Conservation (phyloP, 2,797 vertebrate genomes). For the Salarias fasciatus region DNA sequence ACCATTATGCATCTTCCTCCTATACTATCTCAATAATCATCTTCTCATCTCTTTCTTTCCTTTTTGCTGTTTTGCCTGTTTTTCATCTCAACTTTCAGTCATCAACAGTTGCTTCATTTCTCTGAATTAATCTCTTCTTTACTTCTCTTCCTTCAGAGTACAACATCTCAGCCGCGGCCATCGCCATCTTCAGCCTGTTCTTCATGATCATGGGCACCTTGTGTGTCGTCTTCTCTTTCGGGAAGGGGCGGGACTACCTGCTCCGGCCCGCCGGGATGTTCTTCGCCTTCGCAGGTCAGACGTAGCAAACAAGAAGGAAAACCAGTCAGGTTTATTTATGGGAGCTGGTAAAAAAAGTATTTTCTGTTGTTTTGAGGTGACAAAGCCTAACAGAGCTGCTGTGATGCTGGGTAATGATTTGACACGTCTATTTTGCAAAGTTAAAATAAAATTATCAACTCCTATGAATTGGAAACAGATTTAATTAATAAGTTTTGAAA, state of each 20-base stretch:
- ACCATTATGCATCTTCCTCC: constrained; percentile 24
- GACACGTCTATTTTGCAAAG: background rate
- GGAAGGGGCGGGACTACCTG: constrained; percentile 90
- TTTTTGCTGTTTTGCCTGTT: background rate
- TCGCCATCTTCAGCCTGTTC: constrained; percentile 91
- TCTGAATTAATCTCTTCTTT: background rate
- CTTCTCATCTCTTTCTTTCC: background rate
- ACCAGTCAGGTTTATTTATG: too few relatives aligned
- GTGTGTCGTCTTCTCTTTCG: constrained; percentile 88
- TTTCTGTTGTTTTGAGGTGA: too few relatives aligned
- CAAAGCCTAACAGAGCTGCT: too few relatives aligned
- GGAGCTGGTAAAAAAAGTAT: background rate
- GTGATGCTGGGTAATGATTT: background rate
- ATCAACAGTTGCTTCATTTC: too few relatives aligned
- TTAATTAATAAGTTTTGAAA: too few relatives aligned
- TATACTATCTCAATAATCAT: background rate
- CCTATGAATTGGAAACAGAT: too few relatives aligned
- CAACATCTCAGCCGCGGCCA: constrained; percentile 96
- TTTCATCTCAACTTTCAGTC: too few relatives aligned
- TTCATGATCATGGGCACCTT: constrained; percentile 89
- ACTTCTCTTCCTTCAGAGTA: constrained; percentile 82
- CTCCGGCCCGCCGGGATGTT: constrained; percentile 95
- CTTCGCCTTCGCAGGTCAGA: constrained; percentile 92
- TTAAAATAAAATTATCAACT: too few relatives aligned
- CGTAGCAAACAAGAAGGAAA: background rate